Base-by-base conservation (phyloP, 64 coral and sea anemone genomes). In the Porites australiensis region DNA sequence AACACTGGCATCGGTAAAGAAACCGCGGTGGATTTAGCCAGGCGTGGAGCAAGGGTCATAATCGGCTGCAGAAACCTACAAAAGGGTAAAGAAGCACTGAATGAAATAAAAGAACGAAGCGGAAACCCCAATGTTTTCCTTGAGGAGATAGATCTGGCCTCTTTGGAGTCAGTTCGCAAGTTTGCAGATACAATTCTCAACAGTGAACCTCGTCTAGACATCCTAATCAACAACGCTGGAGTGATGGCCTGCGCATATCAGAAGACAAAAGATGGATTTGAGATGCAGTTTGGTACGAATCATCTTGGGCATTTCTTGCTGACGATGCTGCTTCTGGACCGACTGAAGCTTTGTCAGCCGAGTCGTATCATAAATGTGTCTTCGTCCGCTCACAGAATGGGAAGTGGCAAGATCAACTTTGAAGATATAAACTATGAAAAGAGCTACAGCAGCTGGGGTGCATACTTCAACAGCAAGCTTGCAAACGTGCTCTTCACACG, bases 401-500 rank as follows among this genome's bases (percentile, higher is more conserved):
- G 44, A 10, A 53, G 44, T 21, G 44, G 60, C 4, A 60, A 65
- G 50, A 86, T 92, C 53, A 71, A 92, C 44, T 63, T 92, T 75
- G 90, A 85, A 75, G 80, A 92, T 37, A 85, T 83, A 27, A 74
- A 92, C 54, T 13, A 44, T 9, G 90, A 92, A 47, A 86, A 77
- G 50, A 58, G 58, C 51, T 92, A 92, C 71, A 27, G 47, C 2
- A 75, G 58, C 16, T 86, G 23, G 45, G 52, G 61, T 13, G 79
- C 79, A 6, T 92, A 92, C 64, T 69, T 59, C 15, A 44, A 92
- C 19, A 92, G 90, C 71, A 92, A 92, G 72, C 72, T 92, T 4
- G 90, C 90, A 50, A 92, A 92, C 71, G 70, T 92, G 48, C 71
- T 92, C 18, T 92, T 92, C 54, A 86, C 80, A 46, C 69, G 79